These are phyloP conservation scores for Gryllus longicercus DNA, from an alignment of 2,888 invertebrate species.

Conservation along the genomic window DNA sequence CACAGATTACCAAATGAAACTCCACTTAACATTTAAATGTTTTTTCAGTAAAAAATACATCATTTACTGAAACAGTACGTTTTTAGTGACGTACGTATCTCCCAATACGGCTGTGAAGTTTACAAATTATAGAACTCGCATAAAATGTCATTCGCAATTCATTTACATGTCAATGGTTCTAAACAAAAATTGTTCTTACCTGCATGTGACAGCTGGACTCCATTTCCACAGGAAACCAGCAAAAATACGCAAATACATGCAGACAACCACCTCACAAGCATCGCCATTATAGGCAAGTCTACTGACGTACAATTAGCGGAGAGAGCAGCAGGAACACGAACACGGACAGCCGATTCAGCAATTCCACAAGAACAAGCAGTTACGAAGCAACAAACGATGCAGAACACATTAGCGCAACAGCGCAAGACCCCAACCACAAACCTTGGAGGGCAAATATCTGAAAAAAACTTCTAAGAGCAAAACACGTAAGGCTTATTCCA, in stretches of 20 bases:
- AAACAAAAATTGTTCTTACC: conserved; percentile 24
- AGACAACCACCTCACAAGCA: conserved; percentile 25
- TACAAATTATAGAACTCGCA: too few relatives aligned
- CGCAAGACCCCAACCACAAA: background rate
- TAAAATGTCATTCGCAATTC: too few relatives aligned
- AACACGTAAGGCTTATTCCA: background rate
- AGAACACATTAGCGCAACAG: conserved; percentile 5
- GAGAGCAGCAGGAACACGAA: background rate
- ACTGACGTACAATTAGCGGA: background rate
- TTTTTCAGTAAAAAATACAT: too few relatives aligned
- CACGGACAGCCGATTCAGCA: background rate
- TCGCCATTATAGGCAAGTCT: conserved; percentile 28
- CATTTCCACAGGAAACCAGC: conserved; percentile 23
- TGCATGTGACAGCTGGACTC: conserved; percentile 21
- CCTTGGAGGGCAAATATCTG: background rate
- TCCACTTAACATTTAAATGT: too few relatives aligned
- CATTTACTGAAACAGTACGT: too few relatives aligned
- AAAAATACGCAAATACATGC: conserved; percentile 30
- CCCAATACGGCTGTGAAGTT: too few relatives aligned
- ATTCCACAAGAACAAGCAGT: background rate
- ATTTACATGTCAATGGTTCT: background rate
- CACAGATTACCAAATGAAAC: too few relatives aligned
- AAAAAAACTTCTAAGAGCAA: background rate
- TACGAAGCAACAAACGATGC: background rate
- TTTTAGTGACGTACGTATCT: too few relatives aligned